Evolutionary conservation across 2,113 vertebrate species (phyloP).

Genomic region (Pavo muticus): DNA sequence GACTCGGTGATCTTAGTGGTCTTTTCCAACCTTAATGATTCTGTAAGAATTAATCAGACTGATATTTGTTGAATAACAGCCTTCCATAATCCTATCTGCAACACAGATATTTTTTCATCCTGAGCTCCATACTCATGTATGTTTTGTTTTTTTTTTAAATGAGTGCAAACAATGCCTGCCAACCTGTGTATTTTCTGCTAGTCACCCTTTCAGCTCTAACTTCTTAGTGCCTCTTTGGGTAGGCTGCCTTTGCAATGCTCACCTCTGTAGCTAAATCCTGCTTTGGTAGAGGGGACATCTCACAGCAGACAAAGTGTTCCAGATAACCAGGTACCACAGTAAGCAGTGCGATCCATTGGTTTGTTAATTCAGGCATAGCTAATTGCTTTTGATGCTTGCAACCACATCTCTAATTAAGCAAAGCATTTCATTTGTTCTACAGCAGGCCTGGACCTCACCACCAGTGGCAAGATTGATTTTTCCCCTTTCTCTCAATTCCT

Average conservation of each 20-base stretch:
- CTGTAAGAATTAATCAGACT: background rate
- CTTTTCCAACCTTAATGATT: no score
- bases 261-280: background rate
- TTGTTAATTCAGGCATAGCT: background rate
- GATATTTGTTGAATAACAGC: slow-evolving; percentile 4
- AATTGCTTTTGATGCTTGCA: background rate
- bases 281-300: background rate
- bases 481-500: background rate
- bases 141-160: no score
- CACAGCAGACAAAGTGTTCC: background rate
- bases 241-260: background rate
- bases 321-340: background rate
- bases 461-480: background rate
- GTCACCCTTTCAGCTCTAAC: background rate
- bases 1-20: no score
- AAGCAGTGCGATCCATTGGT: background rate
- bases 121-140: background rate
- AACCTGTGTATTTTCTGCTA: background rate
- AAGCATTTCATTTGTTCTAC: background rate
- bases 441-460: background rate
- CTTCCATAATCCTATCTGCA: background rate
- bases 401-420: background rate
- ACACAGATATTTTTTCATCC: background rate
- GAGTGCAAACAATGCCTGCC: background rate
- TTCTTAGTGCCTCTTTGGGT: no score